Evolutionary conservation across 2,797 vertebrate species (phyloP).

Genomic region (Erethizon dorsatum): DNA sequence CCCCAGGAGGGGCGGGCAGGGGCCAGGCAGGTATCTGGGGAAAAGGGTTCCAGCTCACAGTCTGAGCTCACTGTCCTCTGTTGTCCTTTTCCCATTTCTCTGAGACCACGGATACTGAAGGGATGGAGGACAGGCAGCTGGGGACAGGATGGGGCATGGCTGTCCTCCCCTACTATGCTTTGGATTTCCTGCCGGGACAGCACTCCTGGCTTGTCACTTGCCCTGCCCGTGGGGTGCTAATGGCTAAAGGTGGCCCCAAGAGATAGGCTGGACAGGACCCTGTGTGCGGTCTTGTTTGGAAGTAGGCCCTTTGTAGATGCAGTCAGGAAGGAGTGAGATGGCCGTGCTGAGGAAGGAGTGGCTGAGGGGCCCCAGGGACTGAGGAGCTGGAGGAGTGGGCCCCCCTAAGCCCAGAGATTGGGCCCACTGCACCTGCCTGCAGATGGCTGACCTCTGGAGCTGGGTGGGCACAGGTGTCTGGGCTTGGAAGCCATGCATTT

Average conservation of each 20-base stretch:
- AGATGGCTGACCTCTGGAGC: background rate
- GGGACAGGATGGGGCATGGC: background rate
- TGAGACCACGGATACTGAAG: accelerated
- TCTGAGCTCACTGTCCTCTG: too few species aligned
- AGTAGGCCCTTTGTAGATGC: background rate
- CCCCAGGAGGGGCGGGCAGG: background rate
- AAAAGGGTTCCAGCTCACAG: accelerated
- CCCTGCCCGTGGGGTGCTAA: accelerated
- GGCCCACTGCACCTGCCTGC: background rate
- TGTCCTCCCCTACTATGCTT: accelerated
- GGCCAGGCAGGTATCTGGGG: accelerated
- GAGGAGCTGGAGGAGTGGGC: too few species aligned
- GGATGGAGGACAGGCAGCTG: accelerated
- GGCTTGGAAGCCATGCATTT: background rate
- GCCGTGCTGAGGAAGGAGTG: background rate
- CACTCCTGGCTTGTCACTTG: accelerated
- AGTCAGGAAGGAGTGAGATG: accelerated
- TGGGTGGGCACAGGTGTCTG: background rate
- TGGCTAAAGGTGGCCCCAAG: background rate
- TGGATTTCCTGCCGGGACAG: background rate
- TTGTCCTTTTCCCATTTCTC: background rate
- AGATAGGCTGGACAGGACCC: background rate
- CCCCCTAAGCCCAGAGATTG: too few species aligned
- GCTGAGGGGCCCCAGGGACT: background rate
- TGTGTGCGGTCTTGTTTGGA: background rate